phyloP scores from a whole-genome alignment of 1,140 invertebrate genomes.

The Lepidotrigona ventralis region DNA sequence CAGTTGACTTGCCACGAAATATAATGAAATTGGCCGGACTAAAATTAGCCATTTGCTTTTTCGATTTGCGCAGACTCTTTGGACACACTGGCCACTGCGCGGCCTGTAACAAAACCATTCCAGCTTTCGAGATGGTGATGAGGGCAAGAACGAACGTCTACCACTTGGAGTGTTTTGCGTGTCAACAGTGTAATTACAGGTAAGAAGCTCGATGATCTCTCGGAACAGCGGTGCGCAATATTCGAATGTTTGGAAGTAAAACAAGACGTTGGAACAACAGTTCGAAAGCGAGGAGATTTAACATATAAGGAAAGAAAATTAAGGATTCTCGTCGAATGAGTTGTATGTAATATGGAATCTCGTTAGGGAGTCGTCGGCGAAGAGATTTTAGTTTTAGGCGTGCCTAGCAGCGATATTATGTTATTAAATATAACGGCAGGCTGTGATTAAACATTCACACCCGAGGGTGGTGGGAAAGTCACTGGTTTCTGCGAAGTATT shows the following conservation, averaged over 20 bases:
- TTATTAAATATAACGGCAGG: conserved; percentile 73
- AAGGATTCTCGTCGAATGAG: neutral
- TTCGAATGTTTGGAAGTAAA: neutral
- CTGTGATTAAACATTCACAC: conserved; percentile 76
- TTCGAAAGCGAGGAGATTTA: neutral
- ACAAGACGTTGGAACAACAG: neutral
- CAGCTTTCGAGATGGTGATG: conserved; percentile 99
- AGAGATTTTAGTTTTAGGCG: neutral
- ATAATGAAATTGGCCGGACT: neutral
- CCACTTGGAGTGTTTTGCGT: conserved; percentile 97
- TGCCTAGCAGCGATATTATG: conserved; percentile 54
- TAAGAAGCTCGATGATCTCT: conserved; percentile 74
- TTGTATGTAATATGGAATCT: neutral
- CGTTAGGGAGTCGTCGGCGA: neutral
- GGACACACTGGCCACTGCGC: conserved; percentile 95
- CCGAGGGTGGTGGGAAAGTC: conserved; percentile 63
- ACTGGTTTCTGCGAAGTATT: conserved; percentile 69
- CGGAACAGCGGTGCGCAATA: neutral
- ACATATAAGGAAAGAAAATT: neutral
- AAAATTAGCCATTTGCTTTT: neutral
- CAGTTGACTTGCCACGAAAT: neutral
- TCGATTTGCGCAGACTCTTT: conserved; percentile 86
- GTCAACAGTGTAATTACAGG: conserved; percentile 98
- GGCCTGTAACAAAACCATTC: conserved; percentile 95
- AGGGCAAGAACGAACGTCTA: conserved; percentile 96